These are phyloP conservation scores for Liposcelis brunnea DNA, from an alignment of 2,888 invertebrate species.

Conservation along the genomic window DNA sequence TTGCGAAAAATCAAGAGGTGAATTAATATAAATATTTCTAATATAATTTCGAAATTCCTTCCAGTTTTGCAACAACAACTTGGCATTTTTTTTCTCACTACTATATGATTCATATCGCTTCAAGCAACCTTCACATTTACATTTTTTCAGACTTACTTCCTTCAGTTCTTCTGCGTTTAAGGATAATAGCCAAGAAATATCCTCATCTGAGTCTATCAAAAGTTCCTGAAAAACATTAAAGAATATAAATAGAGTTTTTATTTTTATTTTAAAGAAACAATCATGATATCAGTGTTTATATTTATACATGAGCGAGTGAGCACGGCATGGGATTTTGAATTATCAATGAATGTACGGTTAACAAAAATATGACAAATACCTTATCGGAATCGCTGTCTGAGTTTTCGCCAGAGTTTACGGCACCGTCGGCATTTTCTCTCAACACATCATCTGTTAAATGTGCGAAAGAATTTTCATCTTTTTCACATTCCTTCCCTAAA, in stretches of 20 bases:
- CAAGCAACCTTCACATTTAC: slow-evolving; percentile 16
- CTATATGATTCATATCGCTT: slow-evolving; percentile 11
- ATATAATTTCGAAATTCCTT: slow-evolving; percentile 26
- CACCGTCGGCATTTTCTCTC: slow-evolving; percentile 16
- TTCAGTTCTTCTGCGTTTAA: slow-evolving; percentile 5
- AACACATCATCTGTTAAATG: slow-evolving; percentile 11
- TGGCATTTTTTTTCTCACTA: slow-evolving; percentile 20
- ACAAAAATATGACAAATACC: no score
- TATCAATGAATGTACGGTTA: no score
- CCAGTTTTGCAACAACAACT: slow-evolving; percentile 26
- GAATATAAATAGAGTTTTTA: no score
- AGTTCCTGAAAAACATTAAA: slow-evolving; percentile 14
- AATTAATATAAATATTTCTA: slow-evolving; percentile 21
- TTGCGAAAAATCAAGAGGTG: not conserved
- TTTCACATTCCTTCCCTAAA: slow-evolving; percentile 16
- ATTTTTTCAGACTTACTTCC: slow-evolving; percentile 10
- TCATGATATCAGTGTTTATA: no score
- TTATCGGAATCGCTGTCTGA: slow-evolving; percentile 9
- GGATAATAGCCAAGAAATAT: not conserved
- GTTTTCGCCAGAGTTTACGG: slow-evolving; percentile 8
- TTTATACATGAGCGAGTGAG: no score
- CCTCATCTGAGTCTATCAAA: slow-evolving; percentile 10
- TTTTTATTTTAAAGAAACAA: no score
- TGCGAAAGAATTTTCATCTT: slow-evolving; percentile 14
- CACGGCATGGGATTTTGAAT: no score